These are phyloP conservation scores for Oxyura jamaicensis DNA, from an alignment of 2,113 vertebrate species.

Conservation along the genomic window DNA sequence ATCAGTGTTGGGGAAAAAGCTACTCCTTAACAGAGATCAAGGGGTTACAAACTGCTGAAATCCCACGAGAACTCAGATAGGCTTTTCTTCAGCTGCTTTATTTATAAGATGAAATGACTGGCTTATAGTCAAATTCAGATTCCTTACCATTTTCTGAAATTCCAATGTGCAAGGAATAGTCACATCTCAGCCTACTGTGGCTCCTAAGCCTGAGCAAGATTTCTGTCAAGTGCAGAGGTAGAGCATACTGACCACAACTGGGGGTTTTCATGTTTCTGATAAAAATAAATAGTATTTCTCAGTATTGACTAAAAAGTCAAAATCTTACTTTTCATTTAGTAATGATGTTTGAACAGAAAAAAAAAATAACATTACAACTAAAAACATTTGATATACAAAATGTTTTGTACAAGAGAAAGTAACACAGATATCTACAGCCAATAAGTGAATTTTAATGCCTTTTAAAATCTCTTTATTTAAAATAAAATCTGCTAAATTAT, in stretches of 20 bases:
- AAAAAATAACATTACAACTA: background rate
- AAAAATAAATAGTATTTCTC: background rate
- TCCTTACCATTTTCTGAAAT: no score
- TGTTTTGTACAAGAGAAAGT: background rate
- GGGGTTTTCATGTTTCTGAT: accelerated
- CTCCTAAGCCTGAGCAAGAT: no score
- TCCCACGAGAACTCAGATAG: no score
- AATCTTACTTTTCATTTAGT: background rate
- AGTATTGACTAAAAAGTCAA: background rate
- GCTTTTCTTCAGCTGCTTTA: no score
- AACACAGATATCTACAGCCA: background rate
- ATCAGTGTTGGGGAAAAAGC: no score
- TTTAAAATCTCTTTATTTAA: background rate
- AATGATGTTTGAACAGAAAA: background rate
- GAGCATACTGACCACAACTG: background rate
- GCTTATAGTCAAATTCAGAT: no score
- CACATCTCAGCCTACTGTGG: no score
- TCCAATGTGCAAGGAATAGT: no score
- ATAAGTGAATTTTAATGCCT: background rate
- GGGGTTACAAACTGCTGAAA: no score
- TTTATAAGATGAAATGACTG: no score
- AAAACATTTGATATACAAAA: background rate
- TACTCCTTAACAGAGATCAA: no score
- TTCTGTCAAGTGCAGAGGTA: no score
- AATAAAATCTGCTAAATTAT: background rate